Percentiles rank a stretch among this genome's conserved stretches.
phyloP scores from a whole-genome alignment of 2,888 invertebrate genomes.

The Noctua fimbriata region DNA sequence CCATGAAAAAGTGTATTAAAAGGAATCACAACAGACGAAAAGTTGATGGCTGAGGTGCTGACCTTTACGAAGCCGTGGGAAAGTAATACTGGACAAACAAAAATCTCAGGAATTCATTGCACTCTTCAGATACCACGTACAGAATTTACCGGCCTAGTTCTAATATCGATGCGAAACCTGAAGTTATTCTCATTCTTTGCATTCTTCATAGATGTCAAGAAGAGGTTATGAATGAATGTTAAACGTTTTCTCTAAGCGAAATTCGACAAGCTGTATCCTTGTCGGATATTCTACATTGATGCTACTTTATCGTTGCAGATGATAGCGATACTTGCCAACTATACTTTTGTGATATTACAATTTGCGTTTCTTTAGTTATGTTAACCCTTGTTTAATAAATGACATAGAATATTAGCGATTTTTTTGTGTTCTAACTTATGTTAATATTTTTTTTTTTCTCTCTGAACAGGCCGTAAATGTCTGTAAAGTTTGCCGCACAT shows the following conservation, averaged over 20 bases:
- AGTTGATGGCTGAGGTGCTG: not conserved
- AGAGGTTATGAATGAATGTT: constrained; percentile 13
- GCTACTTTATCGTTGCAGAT: not conserved
- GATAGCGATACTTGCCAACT: not conserved
- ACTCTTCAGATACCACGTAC: too few species aligned
- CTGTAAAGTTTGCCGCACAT: too few species aligned
- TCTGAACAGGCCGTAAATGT: too few species aligned
- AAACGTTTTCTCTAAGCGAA: constrained; percentile 7
- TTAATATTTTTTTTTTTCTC: too few species aligned
- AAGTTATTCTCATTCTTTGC: not conserved
- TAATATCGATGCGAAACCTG: too few species aligned
- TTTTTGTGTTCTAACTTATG: too few species aligned
- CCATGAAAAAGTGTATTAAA: too few species aligned
- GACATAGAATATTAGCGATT: too few species aligned
- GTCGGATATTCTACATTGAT: constrained; percentile 10
- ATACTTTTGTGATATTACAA: constrained; percentile 18
- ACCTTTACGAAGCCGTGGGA: too few species aligned
- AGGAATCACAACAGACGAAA: not conserved
- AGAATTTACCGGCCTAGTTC: too few species aligned
- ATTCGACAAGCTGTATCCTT: constrained; percentile 17
- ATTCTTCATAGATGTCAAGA: constrained; percentile 10
- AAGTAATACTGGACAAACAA: not conserved
- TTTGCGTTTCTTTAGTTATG: not conserved
- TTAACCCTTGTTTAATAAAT: not conserved
- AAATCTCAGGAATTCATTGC: not conserved